Conservation (phyloP, 2,797 vertebrate species). For the Lacerta viridis region DNA sequence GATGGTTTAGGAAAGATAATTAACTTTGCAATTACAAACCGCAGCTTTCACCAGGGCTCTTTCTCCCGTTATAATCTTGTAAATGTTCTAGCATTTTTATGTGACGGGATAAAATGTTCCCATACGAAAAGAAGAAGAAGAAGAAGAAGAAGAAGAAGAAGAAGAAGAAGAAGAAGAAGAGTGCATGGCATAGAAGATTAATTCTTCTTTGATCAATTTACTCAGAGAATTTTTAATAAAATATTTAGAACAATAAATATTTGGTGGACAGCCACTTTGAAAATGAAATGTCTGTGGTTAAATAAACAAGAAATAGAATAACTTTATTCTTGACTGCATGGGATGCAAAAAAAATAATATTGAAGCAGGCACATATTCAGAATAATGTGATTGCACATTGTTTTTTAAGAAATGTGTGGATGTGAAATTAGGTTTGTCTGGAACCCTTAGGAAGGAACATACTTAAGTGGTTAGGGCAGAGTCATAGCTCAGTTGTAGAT, state of each 20-base stretch:
- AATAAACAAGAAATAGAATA: slow-evolving; percentile 44
- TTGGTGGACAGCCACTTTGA: slow-evolving; percentile 65
- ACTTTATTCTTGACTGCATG: slow-evolving; percentile 42
- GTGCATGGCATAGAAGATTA: slow-evolving; percentile 66
- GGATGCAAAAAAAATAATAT: slow-evolving; percentile 52
- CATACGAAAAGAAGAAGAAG: slow-evolving; percentile 39
- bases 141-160: slow-evolving; percentile 7
- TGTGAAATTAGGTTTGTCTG: slow-evolving; percentile 37
- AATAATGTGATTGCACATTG: slow-evolving; percentile 47
- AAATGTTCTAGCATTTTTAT: slow-evolving; percentile 79
- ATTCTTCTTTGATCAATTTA: slow-evolving; percentile 74
- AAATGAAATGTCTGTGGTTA: slow-evolving; percentile 67
- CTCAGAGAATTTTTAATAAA: slow-evolving; percentile 74
- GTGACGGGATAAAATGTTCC: slow-evolving; percentile 75
- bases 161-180: slow-evolving; percentile 54
- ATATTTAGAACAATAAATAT: slow-evolving; percentile 74
- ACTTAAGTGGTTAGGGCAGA: neutral
- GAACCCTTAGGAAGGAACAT: slow-evolving; percentile 24
- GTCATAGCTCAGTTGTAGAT: no score
- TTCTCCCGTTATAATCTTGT: slow-evolving; percentile 82
- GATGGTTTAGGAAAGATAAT: slow-evolving; percentile 98
- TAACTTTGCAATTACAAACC: slow-evolving; percentile 97
- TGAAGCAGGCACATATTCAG: slow-evolving; percentile 43
- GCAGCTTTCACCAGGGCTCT: slow-evolving; percentile 85
- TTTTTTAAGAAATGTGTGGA: slow-evolving; percentile 56